phyloP scores from a whole-genome alignment of 2,797 vertebrate genomes.

The Cottoperca gobio region DNA sequence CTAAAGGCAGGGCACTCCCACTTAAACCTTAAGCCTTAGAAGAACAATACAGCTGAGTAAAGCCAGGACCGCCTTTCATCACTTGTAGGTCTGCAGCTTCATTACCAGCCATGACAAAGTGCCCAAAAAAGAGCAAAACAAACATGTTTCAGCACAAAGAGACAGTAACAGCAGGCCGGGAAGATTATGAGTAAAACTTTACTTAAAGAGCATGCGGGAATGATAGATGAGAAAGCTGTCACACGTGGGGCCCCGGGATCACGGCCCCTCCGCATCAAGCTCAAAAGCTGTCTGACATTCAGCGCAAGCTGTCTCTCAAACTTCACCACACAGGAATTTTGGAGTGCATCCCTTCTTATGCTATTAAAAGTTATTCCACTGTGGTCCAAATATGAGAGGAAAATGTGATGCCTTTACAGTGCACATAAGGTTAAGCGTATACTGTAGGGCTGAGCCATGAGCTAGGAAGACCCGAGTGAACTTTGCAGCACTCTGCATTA shows the following conservation, averaged over 20 bases:
- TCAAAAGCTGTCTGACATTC: slow-evolving; percentile 51
- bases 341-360: slow-evolving; percentile 59
- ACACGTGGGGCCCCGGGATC: slow-evolving; percentile 68
- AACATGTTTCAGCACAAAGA: slow-evolving; percentile 75
- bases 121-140: slow-evolving; percentile 68
- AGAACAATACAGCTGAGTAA: slow-evolving; percentile 77
- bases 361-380: slow-evolving; percentile 69
- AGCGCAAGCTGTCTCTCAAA: slow-evolving; percentile 65
- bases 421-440: slow-evolving; percentile 36
- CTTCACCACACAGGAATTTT: slow-evolving; percentile 71
- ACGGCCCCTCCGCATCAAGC: slow-evolving; percentile 55
- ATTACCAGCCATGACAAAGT: slow-evolving; percentile 71
- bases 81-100: slow-evolving; percentile 42
- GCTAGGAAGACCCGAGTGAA: slow-evolving; percentile 22
- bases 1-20: slow-evolving; percentile 62
- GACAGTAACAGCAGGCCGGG: slow-evolving; percentile 49
- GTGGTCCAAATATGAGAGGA: slow-evolving; percentile 54
- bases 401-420: slow-evolving; percentile 54
- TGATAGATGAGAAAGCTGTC: slow-evolving; percentile 80
- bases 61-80: slow-evolving; percentile 54
- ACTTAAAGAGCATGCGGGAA: slow-evolving; percentile 68
- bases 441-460: slow-evolving; percentile 5
- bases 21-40: slow-evolving; percentile 51
- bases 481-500: neutral
- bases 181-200: slow-evolving; percentile 76